Base-by-base conservation (phyloP, 2,888 invertebrate species). In the Rhagophthalmus giganteus region DNA sequence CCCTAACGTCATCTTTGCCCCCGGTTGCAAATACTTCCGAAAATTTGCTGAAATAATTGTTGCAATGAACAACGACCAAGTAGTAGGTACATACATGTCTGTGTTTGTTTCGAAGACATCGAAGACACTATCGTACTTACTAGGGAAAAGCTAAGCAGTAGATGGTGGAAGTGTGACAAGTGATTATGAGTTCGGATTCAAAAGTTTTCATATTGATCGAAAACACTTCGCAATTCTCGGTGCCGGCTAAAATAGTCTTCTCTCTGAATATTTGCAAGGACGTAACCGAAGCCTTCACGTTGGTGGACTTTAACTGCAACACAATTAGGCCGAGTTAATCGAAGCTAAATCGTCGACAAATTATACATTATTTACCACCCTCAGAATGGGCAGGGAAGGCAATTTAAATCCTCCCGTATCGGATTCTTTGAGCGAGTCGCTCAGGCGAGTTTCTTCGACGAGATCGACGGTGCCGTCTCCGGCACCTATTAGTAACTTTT, bases 11-110 rank as follows among this genome's bases (percentile, higher is more conserved):
- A 64, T 94, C 86, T 65, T 86, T 82, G 42, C 93, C 88, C 26
- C 87, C 89, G 0, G 94, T 93, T 26, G 92, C 91, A 75, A 95
- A 93, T 45, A 94, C 87, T 46, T 88, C 85, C 0, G 90, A 87
- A 74, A 86, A 87, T 53, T 86, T 81, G 47, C 91, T 92, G 64
- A 1, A 72, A 74, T 57, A 39, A 14, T 8, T 34, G 9, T n/a
- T n/a, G n/a, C n/a, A n/a, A n/a, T n/a, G n/a, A n/a, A n/a, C n/a
- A n/a, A n/a, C n/a, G n/a, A n/a, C n/a, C n/a, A n/a, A n/a, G n/a
- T n/a, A n/a, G n/a, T n/a, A n/a, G n/a, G n/a, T n/a, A n/a, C n/a
- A n/a, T n/a, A n/a, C n/a, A n/a, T n/a, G n/a, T n/a, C n/a, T n/a
- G n/a, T n/a, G n/a, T n/a, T n/a, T n/a, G n/a, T n/a, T n/a, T n/a